phyloP scores from a whole-genome alignment of 2,797 vertebrate genomes.

The Sternotherus odoratus region DNA sequence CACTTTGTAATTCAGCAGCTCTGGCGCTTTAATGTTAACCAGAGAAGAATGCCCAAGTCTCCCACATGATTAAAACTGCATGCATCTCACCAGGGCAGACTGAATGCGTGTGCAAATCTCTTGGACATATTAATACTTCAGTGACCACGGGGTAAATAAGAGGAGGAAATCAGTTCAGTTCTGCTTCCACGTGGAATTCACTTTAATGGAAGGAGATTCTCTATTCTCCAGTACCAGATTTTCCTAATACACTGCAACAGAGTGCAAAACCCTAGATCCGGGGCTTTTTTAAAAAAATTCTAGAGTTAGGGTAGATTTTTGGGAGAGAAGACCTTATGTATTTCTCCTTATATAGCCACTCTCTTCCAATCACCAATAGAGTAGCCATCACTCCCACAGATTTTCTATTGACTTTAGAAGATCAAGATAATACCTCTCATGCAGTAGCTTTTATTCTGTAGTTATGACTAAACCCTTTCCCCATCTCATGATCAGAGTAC shows the following conservation, averaged over 20 bases:
- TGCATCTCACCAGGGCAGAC: not conserved
- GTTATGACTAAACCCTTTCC: not conserved
- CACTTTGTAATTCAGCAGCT: not conserved
- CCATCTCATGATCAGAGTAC: not conserved
- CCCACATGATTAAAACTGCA: not conserved
- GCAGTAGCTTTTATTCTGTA: not conserved
- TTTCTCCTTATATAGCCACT: not conserved
- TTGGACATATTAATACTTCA: fast-evolving
- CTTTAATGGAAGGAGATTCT: not conserved
- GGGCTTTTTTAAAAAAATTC: too few species aligned
- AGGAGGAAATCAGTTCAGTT: too few species aligned
- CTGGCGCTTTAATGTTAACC: not conserved
- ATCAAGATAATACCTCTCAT: not conserved
- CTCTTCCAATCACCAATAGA: not conserved
- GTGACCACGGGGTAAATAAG: not conserved
- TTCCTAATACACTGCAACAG: not conserved
- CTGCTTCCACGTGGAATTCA: not conserved
- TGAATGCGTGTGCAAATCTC: not conserved
- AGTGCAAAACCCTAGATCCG: not conserved
- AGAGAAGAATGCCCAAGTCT: not conserved
- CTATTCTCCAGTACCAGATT: not conserved
- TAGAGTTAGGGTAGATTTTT: too few species aligned
- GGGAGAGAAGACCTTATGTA: not conserved
- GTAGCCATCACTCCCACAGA: not conserved
- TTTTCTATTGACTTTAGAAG: not conserved